Evolutionary conservation across 2,113 vertebrate genomes (phyloP).

Genomic region (Fulica atra): DNA sequence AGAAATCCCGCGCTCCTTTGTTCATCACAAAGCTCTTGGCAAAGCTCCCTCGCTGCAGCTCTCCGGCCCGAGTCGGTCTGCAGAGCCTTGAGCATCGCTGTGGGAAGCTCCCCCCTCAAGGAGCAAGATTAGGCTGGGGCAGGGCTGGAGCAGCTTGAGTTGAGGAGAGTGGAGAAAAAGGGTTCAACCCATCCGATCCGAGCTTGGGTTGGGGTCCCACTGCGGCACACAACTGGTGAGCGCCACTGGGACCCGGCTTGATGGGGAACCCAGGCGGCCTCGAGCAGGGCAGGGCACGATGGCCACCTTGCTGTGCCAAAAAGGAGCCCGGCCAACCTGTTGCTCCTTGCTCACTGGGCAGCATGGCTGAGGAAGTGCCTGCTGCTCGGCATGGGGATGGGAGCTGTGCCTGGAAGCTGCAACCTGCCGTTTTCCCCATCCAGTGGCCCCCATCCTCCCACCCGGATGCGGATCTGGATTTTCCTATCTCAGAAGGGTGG

Average conservation of each 20-base stretch:
- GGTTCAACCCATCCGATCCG: accelerated
- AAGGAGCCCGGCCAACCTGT: not conserved
- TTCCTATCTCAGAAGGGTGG: not conserved
- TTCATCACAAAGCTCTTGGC: not conserved
- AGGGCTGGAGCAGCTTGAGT: not conserved
- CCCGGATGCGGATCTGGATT: accelerated
- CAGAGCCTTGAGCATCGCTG: not conserved
- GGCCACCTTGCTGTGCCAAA: not conserved
- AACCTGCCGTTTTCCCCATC: accelerated
- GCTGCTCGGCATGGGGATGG: accelerated
- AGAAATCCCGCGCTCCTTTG: conserved; percentile 36
- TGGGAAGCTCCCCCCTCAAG: not conserved
- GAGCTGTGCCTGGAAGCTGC: not conserved
- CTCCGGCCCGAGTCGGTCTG: not conserved
- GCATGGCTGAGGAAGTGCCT: accelerated
- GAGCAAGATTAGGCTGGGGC: not conserved
- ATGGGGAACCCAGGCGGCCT: not conserved
- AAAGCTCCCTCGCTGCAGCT: not conserved
- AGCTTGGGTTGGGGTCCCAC: accelerated
- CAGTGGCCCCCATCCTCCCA: accelerated
- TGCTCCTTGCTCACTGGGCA: not conserved
- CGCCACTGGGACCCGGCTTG: accelerated
- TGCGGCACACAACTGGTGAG: accelerated
- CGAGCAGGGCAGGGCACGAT: not conserved
- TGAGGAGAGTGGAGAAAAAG: not conserved